Base-by-base conservation (phyloP, 1,140 invertebrate species). In the Leptopilina boulardi region DNA sequence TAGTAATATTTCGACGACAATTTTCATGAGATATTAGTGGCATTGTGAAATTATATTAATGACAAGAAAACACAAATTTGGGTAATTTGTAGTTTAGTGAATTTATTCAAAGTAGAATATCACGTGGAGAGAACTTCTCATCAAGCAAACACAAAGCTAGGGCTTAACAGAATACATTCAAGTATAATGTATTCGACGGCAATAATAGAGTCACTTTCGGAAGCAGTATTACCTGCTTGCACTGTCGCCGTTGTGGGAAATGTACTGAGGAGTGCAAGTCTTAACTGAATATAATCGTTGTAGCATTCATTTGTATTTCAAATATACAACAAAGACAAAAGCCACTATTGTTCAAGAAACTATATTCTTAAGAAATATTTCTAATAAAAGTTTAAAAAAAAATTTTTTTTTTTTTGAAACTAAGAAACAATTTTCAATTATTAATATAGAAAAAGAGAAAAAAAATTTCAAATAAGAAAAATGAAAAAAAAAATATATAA, bases 271-370 rank as follows among this genome's bases (percentile, higher is more conserved):
- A 51, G 42, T 54, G 41, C n/a, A 51, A 51, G 47, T 6, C 72
- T 78, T 80, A 76, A 78, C 80, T 84, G 85, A 87, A 87, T 88
- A 86, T 87, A 86, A 88, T 88, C 82, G 87, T 85, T 77, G 66
- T n/a, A 13, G 26, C 15, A 66, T 30, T 66, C 13, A 66, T 66
- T 66, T 66, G 23, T 30, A 30, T 30, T 30, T 30, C 21, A 66
- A 56, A 18, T 23, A n/a, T n/a, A n/a, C n/a, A n/a, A 23, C 21
- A 56, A 34, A 15, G 11, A 66, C 15, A 26, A 66, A 66, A 30
- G 21, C 3, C 3, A 11, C 13, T 11, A 56, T 21, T 56, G 54
- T 19, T n/a, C n/a, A n/a, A n/a, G 18, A 21, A 21, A 21, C 21
- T 26, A 1, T 42, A 51, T 18, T 8, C 47, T 18, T 18, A 18